Evolutionary conservation across 92 coral and sea anemone species (phyloP).

Genomic region (Pocillopora meandrina): DNA sequence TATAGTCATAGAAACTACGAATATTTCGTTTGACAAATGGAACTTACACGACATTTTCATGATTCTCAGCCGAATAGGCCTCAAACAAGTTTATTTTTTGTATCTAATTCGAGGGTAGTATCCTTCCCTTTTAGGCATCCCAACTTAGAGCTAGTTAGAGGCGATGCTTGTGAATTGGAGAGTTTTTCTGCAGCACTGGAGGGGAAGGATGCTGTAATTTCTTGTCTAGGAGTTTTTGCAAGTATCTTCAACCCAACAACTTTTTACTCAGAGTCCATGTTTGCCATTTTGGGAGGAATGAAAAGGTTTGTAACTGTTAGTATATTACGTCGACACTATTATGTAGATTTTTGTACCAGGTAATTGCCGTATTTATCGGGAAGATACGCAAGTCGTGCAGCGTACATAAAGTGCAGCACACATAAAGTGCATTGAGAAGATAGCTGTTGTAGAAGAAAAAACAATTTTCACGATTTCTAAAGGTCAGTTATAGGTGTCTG

Average conservation of each 20-base stretch:
- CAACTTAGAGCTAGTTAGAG: slow-evolving; percentile 67
- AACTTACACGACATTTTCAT: too few species aligned
- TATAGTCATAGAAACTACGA: too few species aligned
- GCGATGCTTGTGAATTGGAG: slow-evolving; percentile 82
- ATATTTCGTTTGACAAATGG: too few species aligned
- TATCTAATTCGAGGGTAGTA: too few species aligned
- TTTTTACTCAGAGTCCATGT: slow-evolving; percentile 83
- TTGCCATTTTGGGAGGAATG: slow-evolving; percentile 82
- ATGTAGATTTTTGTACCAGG: background rate
- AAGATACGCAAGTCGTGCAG: too few species aligned
- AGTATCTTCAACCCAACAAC: slow-evolving; percentile 79
- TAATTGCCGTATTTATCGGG: too few species aligned
- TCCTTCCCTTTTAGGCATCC: slow-evolving; percentile 53
- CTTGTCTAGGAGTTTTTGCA: slow-evolving; percentile 70
- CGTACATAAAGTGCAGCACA: too few species aligned
- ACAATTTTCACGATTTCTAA: too few species aligned
- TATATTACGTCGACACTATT: background rate
- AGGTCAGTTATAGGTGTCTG: too few species aligned
- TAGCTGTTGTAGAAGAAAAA: too few species aligned
- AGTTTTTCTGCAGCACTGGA: slow-evolving; percentile 70
- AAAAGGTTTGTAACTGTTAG: slow-evolving; percentile 48
- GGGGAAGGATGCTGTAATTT: slow-evolving; percentile 88
- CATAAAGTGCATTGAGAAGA: too few species aligned
- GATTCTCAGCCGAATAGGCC: background rate
- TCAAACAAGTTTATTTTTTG: background rate